Conservation (phyloP, 2,888 invertebrate species). For the Drosophila mettleri region DNA sequence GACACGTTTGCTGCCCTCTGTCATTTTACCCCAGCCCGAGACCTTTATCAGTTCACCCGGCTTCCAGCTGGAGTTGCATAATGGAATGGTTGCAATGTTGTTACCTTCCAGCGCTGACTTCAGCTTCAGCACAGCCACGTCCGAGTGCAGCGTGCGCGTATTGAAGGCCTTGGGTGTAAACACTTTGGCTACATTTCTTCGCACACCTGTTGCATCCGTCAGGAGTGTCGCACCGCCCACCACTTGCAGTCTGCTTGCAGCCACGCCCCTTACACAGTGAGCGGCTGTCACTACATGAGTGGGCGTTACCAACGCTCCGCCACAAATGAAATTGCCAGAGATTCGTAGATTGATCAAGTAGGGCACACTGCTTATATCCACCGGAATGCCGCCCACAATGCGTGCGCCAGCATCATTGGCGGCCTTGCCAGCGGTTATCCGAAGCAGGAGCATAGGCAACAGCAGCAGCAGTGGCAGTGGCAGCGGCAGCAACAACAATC, state of each 20-base stretch:
- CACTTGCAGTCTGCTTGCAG: conserved; percentile 56
- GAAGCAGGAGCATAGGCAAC: conserved; percentile 27
- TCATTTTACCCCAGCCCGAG: conserved; percentile 79
- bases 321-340: conserved; percentile 74
- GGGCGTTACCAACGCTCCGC: conserved; percentile 75
- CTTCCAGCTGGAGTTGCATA: conserved; percentile 62
- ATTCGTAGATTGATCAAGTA: conserved; percentile 74
- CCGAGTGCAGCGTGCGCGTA: conserved; percentile 60
- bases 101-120: conserved; percentile 59
- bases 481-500: conserved; percentile 9
- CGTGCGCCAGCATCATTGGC: conserved; percentile 58
- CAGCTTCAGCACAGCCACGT: conserved; percentile 78
- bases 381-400: conserved; percentile 72
- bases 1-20: conserved; percentile 51
- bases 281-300: conserved; percentile 82
- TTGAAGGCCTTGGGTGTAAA: conserved; percentile 69
- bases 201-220: conserved; percentile 56
- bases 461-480: conserved; percentile 25
- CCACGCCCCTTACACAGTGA: conserved; percentile 75
- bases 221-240: conserved; percentile 73
- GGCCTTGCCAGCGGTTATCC: conserved; percentile 24
- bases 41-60: conserved; percentile 68
- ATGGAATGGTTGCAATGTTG: conserved; percentile 69
- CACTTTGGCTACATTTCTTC: conserved; percentile 55
- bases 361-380: conserved; percentile 66